Conservation (phyloP, 2,113 vertebrate genomes). For the Ptilonorhynchus violaceus region DNA sequence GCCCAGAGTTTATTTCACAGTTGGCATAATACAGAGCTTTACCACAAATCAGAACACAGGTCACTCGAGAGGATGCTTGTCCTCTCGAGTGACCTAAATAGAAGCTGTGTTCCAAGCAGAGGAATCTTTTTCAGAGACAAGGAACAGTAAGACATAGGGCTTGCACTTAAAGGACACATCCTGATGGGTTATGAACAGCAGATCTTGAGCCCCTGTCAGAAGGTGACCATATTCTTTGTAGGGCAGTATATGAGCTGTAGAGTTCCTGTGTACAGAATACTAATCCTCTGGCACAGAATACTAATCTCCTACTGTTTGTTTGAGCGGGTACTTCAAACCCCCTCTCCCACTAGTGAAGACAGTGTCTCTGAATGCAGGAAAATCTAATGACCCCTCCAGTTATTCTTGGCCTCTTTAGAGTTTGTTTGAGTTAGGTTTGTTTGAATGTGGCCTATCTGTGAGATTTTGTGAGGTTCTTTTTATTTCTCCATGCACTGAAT, state of each 20-base stretch:
- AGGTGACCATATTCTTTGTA: not conserved
- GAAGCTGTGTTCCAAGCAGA: not conserved
- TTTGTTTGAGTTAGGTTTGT: not conserved
- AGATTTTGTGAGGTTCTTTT: not conserved
- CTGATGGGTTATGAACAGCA: not conserved
- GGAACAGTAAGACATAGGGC: not conserved
- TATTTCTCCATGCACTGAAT: not conserved
- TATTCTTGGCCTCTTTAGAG: not conserved
- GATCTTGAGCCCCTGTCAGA: not conserved
- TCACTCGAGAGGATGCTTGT: not conserved
- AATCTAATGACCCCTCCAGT: not conserved
- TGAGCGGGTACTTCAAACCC: not conserved
- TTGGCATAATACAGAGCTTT: not conserved
- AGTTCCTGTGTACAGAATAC: not conserved
- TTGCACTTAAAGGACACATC: not conserved
- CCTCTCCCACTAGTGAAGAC: not conserved
- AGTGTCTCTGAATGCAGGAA: not conserved
- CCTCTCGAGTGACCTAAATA: not conserved
- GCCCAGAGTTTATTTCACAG: slow-evolving; percentile 25
- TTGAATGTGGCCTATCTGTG: not conserved
- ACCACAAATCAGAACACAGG: slow-evolving; percentile 5
- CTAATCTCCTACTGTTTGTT: not conserved
- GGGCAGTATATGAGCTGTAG: not conserved
- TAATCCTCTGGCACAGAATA: not conserved
- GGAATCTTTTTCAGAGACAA: not conserved